Evolutionary conservation across 2,797 vertebrate genomes (phyloP), one percentile per base, ranked within the genome.

Genomic region (Aeoliscus strigatus): DNA sequence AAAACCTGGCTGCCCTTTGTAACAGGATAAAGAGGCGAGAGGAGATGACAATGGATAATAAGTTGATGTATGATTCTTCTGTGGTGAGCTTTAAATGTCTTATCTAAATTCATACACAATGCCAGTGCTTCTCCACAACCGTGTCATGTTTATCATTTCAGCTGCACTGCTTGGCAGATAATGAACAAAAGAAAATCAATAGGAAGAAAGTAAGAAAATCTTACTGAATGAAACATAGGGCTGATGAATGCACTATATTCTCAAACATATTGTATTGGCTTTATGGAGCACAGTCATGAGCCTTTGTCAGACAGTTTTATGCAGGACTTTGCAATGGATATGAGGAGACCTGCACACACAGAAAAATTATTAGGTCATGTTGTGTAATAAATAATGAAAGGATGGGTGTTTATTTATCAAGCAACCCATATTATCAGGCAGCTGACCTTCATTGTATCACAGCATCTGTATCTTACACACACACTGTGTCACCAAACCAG

Each of bases 81-180:
- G 61, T 45, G 3, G 14, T 38, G 30, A 77, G 70, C 66, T 68
- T 73, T 82, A 79, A 80, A 75, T 42, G 60, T 75, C 70, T 81
- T 78, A 81, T 82, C 75, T 76, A 71, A 77, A 79, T 80, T 79
- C 75, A 70, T 60, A 59, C 66, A 60, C 57, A 66, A 49, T 60
- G 73, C 51, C 69, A 25, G 24, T 6, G 36, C 54, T 14, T 58
- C 53, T 61, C 29, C 30, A n/a, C 41, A 67, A 27, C 62, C 68
- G 51, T 57, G 66, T 62, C 60, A 48, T 39, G 31, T 76, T 73
- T 53, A 52, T 79, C 72, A 66, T 71, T 66, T 60, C 54, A 4
- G 16, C 35, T 42, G 60, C 60, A 14, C 52, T 25, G 47, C 47
- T 66, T 49, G 48, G 52, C 43, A 71, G 70, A 73, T 79, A 79